Evolutionary conservation across 2,797 vertebrate species (phyloP).

Genomic region (Coreius guichenoti): DNA sequence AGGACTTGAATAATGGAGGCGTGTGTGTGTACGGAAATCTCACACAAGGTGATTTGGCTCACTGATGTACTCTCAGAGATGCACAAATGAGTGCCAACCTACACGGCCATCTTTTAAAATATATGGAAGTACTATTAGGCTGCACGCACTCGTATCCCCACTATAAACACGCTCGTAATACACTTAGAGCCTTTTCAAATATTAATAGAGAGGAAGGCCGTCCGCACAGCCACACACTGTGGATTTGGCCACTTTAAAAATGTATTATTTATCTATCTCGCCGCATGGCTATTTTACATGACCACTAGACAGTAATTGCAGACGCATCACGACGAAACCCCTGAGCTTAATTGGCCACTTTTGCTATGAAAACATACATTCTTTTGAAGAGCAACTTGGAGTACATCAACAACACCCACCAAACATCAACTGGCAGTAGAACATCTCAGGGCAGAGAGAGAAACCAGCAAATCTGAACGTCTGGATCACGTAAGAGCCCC

Average conservation of each 20-base stretch:
- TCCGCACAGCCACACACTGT: conserved; percentile 6
- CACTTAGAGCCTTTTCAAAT: conserved; percentile 53
- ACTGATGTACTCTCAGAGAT: conserved; percentile 43
- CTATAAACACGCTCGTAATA: conserved; percentile 17
- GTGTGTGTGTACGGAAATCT: not conserved
- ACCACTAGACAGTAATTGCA: conserved; percentile 63
- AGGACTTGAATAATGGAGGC: conserved; percentile 31
- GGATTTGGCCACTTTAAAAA: conserved; percentile 32
- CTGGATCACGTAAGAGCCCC: conserved; percentile 62
- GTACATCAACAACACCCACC: conserved; percentile 58
- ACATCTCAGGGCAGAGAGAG: conserved; percentile 51
- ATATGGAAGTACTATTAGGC: conserved; percentile 25
- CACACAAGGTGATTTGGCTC: conserved; percentile 30
- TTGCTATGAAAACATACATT: conserved; percentile 61
- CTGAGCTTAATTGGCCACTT: conserved; percentile 64
- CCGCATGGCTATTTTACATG: conserved; percentile 46
- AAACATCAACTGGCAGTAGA: conserved; percentile 67
- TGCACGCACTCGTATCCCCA: not conserved
- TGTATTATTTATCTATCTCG: conserved; percentile 51
- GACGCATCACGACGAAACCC: conserved; percentile 61
- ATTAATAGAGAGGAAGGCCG: conserved; percentile 44
- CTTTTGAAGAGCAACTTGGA: conserved; percentile 70
- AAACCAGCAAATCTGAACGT: conserved; percentile 58
- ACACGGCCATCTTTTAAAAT: conserved; percentile 9
- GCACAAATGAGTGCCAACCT: not conserved